A percentile compares a stretch with the other conserved stretches of the same genome.
These are phyloP conservation scores for Tylochromis polylepis DNA, from an alignment of 2,113 vertebrate genomes.

Conservation along the genomic window DNA sequence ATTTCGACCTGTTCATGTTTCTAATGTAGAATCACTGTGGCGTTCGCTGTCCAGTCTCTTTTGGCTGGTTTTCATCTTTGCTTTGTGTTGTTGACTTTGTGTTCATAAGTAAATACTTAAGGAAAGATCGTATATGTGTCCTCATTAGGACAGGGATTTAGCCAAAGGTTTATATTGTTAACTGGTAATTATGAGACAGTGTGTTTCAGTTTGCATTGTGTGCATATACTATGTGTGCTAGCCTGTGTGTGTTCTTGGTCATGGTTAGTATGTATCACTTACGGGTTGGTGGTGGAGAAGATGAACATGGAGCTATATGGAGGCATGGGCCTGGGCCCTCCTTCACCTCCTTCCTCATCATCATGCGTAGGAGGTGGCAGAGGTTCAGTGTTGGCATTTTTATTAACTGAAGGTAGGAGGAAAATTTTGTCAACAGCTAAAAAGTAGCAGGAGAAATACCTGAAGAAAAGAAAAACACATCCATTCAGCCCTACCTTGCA, in stretches of 20 bases:
- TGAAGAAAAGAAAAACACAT: background rate
- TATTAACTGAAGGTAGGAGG: conserved; percentile 77
- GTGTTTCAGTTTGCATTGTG: background rate
- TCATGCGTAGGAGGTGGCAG: conserved; percentile 71
- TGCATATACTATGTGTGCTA: background rate
- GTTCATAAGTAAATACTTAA: background rate
- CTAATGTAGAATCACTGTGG: no score
- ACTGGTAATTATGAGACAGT: background rate
- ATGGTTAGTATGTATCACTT: conserved; percentile 49
- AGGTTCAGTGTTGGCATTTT: conserved; percentile 87
- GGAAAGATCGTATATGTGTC: background rate
- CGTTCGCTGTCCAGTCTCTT: background rate
- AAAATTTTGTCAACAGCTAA: background rate
- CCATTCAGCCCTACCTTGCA: conserved; percentile 74
- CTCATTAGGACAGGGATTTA: background rate
- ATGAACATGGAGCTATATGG: conserved; percentile 97
- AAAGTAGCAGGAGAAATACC: background rate
- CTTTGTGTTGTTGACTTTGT: background rate
- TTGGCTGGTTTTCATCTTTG: background rate
- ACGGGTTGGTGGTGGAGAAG: conserved; percentile 93
- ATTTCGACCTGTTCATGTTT: background rate
- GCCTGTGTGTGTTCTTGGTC: background rate
- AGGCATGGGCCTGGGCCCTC: conserved; percentile 89
- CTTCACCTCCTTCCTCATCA: conserved; percentile 76
- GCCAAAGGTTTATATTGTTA: background rate